Base-by-base conservation (phyloP, 2,113 vertebrate species). In the Phalacrocorax brasilianus region DNA sequence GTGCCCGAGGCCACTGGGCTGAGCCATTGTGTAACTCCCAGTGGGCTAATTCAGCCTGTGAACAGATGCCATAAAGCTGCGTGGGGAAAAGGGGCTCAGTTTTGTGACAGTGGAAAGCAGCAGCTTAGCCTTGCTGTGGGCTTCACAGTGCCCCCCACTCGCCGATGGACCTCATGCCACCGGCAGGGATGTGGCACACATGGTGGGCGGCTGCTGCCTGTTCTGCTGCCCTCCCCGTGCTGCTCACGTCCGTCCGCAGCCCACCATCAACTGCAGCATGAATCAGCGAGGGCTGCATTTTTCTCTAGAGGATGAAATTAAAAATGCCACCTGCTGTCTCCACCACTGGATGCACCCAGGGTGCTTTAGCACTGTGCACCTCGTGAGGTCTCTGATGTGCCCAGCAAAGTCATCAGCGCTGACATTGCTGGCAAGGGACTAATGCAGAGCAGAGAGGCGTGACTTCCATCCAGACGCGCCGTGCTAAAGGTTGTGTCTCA, bases 381-480 rank as follows among this genome's bases (percentile, higher is more conserved):
- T 44, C 4, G 2, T 7, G 5, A 24, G 35, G 15, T 11, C 19
- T 13, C 24, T 5, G 3, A 9, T 2, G 6, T 28, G 26, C 44
- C 67, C 38, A 14, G 49, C 20, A 30, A 40, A 14, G 38, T 14
- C 61, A 19, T 16, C 16, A 6, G 33, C 1, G 11, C 55, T 27
- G 67, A n/a, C 15, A 1, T 6, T 8, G 15, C 62, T 50, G 73
- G 21, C 47, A 27, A n/a, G 12, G 50, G 55, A 5, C 1, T 6
- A 11, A 4, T 12, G 5, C 13, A 8, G 55, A 55, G 63, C 24
- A 12, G 33, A 23, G 53, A 18, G 44, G n/a, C 4, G 20, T 4
- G 13, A 12, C 61, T 21, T 35, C 45, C 5, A 26, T 17, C 35
- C 2, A 1, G 55, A 2, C 0, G 0, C 5, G 4, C 38, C 8